These are phyloP conservation scores for Danio aesculapii DNA, from an alignment of 2,797 vertebrate species.

Conservation along the genomic window DNA sequence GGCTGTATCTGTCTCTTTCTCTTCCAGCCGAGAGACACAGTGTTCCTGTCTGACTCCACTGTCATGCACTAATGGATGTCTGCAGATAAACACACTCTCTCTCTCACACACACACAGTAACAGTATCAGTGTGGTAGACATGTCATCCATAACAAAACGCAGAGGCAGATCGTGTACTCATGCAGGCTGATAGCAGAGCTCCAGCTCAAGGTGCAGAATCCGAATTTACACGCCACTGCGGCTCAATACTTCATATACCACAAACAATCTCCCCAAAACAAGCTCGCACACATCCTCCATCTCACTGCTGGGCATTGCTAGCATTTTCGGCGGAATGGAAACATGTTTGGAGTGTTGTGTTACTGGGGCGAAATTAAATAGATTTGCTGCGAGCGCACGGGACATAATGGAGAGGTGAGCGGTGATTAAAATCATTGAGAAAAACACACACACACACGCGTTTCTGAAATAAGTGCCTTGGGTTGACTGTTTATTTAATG, in stretches of 20 bases:
- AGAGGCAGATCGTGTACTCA: neutral
- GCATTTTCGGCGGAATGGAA: slow-evolving; percentile 21
- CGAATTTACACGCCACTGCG: neutral
- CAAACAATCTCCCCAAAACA: slow-evolving; percentile 34
- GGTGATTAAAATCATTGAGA: neutral
- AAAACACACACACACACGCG: neutral
- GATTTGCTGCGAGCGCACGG: neutral
- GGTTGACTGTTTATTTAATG: neutral
- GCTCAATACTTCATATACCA: slow-evolving; percentile 37
- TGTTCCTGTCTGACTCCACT: slow-evolving; percentile 26
- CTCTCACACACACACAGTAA: slow-evolving; percentile 21
- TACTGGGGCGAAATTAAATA: slow-evolving; percentile 1
- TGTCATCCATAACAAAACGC: slow-evolving; percentile 32
- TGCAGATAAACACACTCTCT: slow-evolving; percentile 48
- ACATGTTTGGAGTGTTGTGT: neutral
- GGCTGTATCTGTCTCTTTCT: slow-evolving; percentile 45
- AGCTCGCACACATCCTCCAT: neutral
- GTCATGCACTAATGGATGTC: slow-evolving; percentile 46
- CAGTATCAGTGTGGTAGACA: slow-evolving; percentile 22
- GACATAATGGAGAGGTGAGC: slow-evolving; percentile 6
- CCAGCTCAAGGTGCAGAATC: slow-evolving; percentile 11
- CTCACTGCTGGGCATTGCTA: slow-evolving; percentile 15
- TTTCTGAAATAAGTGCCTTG: neutral
- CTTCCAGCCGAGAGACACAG: slow-evolving; percentile 33
- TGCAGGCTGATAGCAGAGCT: neutral